These are phyloP conservation scores for Melanotaenia nigrans DNA, from an alignment of 2,797 vertebrate genomes.

Conservation along the genomic window DNA sequence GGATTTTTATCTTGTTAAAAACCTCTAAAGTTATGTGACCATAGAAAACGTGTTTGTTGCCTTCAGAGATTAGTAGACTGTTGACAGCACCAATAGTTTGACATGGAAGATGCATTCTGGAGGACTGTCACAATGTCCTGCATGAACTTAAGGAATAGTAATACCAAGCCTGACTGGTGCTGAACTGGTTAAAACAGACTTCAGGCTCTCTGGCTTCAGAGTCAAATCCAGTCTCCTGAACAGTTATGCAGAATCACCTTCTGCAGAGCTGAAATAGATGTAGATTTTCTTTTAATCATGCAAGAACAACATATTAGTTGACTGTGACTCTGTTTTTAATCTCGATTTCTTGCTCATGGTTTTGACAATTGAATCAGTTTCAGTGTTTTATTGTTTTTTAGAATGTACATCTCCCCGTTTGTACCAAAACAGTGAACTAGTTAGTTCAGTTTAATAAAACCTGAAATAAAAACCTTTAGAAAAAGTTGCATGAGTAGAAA, in stretches of 20 bases:
- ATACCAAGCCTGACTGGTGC: neutral
- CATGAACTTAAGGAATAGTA: neutral
- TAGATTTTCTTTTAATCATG: conserved; percentile 10
- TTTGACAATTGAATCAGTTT: conserved; percentile 40
- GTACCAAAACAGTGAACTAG: conserved; percentile 7
- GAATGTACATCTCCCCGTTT: conserved; percentile 11
- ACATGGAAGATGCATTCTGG: neutral
- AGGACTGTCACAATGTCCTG: neutral
- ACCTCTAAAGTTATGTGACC: neutral
- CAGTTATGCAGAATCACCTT: neutral
- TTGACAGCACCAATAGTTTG: neutral
- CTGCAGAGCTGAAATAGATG: neutral
- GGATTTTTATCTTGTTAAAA: neutral
- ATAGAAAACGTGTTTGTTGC: neutral
- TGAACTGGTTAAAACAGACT: neutral
- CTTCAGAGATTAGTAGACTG: neutral
- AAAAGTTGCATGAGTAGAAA: conserved; percentile 12
- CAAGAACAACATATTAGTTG: conserved; percentile 17
- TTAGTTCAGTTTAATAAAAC: conserved; percentile 25
- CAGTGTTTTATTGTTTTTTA: conserved; percentile 26
- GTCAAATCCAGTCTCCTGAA: conserved; percentile 1
- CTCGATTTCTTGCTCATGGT: conserved; percentile 15
- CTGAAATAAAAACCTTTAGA: conserved; percentile 28
- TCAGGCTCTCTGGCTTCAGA: neutral
- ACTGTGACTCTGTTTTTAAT: conserved; percentile 45